A percentile compares a stretch with the other conserved stretches of the same genome.
Conservation (phyloP, 2,888 invertebrate species). For the Drosophila neonasuta region DNA sequence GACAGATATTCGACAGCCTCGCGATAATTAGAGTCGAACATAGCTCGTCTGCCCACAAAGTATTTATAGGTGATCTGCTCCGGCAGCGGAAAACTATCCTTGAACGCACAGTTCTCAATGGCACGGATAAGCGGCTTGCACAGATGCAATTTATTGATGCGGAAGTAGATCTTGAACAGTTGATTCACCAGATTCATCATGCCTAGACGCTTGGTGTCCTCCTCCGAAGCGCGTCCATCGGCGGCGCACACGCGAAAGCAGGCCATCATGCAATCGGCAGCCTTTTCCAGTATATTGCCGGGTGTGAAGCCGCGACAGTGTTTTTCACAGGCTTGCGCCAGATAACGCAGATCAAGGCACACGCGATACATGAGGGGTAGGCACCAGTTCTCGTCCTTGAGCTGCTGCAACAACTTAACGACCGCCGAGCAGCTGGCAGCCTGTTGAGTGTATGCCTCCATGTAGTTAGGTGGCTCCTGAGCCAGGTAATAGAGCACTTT, state of each 20-base stretch:
- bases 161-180: conserved; percentile 95
- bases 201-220: conserved; percentile 96
- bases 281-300: conserved; percentile 89
- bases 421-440: conserved; percentile 89
- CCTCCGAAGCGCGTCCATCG: conserved; percentile 90
- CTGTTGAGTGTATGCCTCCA: conserved; percentile 90
- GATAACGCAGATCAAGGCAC: conserved; percentile 93
- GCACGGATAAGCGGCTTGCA: conserved; percentile 98
- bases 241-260: conserved; percentile 97
- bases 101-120: conserved; percentile 95
- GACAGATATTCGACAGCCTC: conserved; percentile 95
- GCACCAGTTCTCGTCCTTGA: conserved; percentile 98
- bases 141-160: conserved; percentile 93
- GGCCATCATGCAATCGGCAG: conserved; percentile 95
- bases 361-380: conserved; percentile 95
- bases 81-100: conserved; percentile 93
- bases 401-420: conserved; percentile 91
- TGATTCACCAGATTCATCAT: conserved; percentile 98
- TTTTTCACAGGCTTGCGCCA: conserved; percentile 91
- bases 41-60: conserved; percentile 97
- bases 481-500: conserved; percentile 84
- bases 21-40: conserved; percentile 98
- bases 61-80: conserved; percentile 98
- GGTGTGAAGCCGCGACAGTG: conserved; percentile 76
- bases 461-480: conserved; percentile 83